Percentiles rank a stretch among this genome's conserved stretches.
Conservation (phyloP, 2,888 invertebrate species). For the Macrostomum cliftonense region DNA sequence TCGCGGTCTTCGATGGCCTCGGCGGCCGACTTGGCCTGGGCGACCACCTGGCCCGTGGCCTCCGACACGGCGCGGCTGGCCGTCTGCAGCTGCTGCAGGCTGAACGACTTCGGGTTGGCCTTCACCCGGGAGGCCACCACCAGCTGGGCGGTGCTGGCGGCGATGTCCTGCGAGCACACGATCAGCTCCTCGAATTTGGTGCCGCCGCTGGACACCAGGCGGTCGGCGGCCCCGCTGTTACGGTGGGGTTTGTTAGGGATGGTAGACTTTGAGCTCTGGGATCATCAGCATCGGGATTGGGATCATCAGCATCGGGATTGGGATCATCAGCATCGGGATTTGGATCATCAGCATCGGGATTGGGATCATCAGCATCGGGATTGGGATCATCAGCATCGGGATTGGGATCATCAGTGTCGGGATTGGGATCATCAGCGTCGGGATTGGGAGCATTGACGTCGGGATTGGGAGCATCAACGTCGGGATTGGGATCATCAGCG, state of each 20-base stretch:
- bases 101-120: conserved; percentile 61
- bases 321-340: no score
- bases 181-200: conserved; percentile 69
- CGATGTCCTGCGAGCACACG: conserved; percentile 86
- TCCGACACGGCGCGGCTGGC: conserved; percentile 74
- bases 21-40: conserved; percentile 71
- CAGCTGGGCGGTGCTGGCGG: conserved; percentile 83
- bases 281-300: no score
- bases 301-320: no score
- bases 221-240: conserved; percentile 76
- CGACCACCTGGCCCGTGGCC: conserved; percentile 76
- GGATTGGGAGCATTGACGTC: no score
- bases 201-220: conserved; percentile 58
- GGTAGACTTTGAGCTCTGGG: no score
- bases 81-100: conserved; percentile 57
- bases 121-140: conserved; percentile 87
- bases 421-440: no score
- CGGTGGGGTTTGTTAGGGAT: conserved; percentile 6
- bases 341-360: no score
- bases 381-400: no score
- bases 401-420: no score
- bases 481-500: no score
- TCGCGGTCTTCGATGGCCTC: conserved; percentile 49
- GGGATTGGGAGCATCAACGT: no score
- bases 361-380: no score